Evolutionary conservation across 2,113 vertebrate species (phyloP).

Genomic region (Phoenicopterus ruber): DNA sequence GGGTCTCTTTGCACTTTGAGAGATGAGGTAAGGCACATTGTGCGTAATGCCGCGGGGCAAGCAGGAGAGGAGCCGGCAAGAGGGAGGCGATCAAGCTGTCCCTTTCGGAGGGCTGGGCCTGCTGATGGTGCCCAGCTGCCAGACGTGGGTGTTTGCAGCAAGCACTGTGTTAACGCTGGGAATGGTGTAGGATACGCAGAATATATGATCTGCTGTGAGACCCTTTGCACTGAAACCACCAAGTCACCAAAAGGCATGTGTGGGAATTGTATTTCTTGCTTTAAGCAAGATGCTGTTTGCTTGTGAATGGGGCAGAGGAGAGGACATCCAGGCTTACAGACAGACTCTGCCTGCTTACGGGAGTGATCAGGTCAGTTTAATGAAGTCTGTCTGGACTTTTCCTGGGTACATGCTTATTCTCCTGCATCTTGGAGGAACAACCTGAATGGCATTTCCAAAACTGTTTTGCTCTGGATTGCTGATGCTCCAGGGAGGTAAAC

Average conservation of each 20-base stretch:
- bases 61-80: background rate
- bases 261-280: background rate
- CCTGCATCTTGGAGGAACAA: background rate
- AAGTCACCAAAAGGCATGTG: rapidly evolving
- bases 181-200: background rate
- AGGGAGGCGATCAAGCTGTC: background rate
- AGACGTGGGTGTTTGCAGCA: rapidly evolving
- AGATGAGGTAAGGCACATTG: background rate
- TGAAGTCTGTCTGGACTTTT: background rate
- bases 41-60: background rate
- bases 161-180: background rate
- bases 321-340: background rate
- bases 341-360: background rate
- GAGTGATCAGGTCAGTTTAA: background rate
- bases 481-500: background rate
- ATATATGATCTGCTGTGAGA: background rate
- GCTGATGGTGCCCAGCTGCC: background rate
- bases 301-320: background rate
- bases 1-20: background rate
- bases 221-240: background rate
- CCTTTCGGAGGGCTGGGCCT: background rate
- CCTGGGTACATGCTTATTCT: background rate
- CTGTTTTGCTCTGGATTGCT: background rate
- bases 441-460: background rate
- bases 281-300: background rate